phyloP scores from a whole-genome alignment of 2,797 vertebrate species.

The Lophius americanus region DNA sequence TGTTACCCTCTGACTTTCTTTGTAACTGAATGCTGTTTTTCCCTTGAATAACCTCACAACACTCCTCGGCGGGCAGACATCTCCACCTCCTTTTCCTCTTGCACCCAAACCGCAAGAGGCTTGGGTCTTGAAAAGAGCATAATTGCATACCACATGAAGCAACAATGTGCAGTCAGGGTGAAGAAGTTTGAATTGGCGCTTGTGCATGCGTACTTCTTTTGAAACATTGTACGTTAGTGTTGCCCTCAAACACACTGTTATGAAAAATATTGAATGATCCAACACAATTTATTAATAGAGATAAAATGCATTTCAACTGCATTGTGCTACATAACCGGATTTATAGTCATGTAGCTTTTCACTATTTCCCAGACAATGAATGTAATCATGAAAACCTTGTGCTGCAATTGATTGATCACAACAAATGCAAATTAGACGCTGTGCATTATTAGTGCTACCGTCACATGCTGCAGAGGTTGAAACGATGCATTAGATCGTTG shows the following conservation, averaged over 20 bases:
- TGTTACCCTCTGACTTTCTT: slow-evolving; percentile 38
- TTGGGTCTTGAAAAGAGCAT: slow-evolving; percentile 70
- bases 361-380: not conserved
- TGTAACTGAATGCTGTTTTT: slow-evolving; percentile 53
- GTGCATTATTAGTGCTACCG: not conserved
- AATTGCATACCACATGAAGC: slow-evolving; percentile 78
- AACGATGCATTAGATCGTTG: too few relatives aligned
- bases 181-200: slow-evolving; percentile 44
- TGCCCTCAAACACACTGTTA: slow-evolving; percentile 8
- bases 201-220: slow-evolving; percentile 18
- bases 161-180: slow-evolving; percentile 58
- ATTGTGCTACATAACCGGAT: too few relatives aligned
- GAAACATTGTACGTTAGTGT: slow-evolving; percentile 3
- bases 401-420: not conserved
- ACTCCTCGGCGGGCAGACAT: slow-evolving; percentile 45
- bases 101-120: slow-evolving; percentile 63
- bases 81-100: slow-evolving; percentile 20
- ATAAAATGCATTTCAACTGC: too few relatives aligned
- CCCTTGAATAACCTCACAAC: slow-evolving; percentile 45
- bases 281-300: too few relatives aligned
- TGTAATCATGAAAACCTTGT: not conserved
- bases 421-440: not conserved
- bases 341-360: slow-evolving; percentile 1
- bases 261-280: too few relatives aligned
- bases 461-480: not conserved